These are phyloP conservation scores for Oenanthe melanoleuca DNA, from an alignment of 2,113 vertebrate genomes.

Conservation along the genomic window DNA sequence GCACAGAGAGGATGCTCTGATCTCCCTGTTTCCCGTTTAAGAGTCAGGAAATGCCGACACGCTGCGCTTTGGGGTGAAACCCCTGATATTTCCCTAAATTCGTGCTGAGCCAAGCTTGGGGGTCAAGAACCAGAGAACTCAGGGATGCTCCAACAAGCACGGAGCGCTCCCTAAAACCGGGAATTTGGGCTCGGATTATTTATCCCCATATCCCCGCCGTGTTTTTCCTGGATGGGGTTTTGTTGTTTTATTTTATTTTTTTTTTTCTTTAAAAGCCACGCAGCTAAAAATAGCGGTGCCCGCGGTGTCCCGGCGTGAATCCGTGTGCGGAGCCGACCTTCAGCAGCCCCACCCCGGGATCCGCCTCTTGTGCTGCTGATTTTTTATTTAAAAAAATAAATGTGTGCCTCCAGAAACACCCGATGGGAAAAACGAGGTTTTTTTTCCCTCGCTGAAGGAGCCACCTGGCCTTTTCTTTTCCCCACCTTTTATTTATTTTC, in stretches of 20 bases:
- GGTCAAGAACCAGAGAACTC: accelerated
- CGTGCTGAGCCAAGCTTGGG: accelerated
- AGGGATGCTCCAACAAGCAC: not conserved
- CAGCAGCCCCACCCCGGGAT: not conserved
- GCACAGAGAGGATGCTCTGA: not conserved
- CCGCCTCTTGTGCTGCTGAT: not conserved
- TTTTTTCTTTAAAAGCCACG: not conserved
- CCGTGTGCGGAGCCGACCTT: not conserved
- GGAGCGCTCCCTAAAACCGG: not conserved
- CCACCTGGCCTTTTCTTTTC: not conserved
- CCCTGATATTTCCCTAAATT: not conserved
- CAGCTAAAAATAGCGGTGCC: not conserved
- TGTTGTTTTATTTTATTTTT: conserved; percentile 38
- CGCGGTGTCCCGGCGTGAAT: not conserved
- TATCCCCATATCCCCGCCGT: accelerated
- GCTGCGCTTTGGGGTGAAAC: not conserved
- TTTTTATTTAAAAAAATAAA: not conserved
- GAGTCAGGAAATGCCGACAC: not conserved
- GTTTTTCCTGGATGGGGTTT: not conserved
- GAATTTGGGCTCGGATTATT: not conserved
- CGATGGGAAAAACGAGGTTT: not conserved
- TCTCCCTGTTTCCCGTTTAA: accelerated
- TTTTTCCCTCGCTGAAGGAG: not conserved
- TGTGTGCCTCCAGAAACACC: not conserved
- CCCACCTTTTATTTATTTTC: too few species aligned